Percentiles rank a stretch among this genome's conserved stretches.
These are phyloP conservation scores for Cuculus canorus DNA, from an alignment of 2,797 vertebrate genomes.

Conservation along the genomic window DNA sequence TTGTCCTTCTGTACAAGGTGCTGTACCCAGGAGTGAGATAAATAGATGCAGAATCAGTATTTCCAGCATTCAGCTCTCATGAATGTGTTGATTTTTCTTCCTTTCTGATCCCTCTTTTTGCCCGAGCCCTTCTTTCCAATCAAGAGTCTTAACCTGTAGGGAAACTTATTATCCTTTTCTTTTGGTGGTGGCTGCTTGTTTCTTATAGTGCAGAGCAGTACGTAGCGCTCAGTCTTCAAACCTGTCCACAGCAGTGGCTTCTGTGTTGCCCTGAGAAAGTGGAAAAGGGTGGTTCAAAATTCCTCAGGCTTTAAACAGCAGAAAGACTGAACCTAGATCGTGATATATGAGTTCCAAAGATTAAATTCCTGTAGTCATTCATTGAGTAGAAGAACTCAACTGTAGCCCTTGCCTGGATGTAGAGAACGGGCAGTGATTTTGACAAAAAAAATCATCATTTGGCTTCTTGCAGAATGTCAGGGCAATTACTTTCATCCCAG, in stretches of 20 bases:
- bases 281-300: neutral
- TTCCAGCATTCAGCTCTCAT: neutral
- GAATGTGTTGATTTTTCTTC: neutral
- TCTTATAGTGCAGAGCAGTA: neutral
- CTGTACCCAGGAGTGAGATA: neutral
- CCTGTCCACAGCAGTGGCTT: neutral
- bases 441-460: neutral
- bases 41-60: neutral
- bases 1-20: neutral
- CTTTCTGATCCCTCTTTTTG: neutral
- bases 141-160: neutral
- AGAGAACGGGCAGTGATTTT: neutral
- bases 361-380: neutral
- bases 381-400: neutral
- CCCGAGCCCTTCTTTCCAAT: neutral
- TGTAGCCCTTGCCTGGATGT: neutral
- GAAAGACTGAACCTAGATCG: neutral
- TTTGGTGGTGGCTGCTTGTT: accelerated
- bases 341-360: neutral
- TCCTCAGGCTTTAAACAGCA: neutral
- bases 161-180: neutral
- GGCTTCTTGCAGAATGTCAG: neutral
- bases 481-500: neutral
- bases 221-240: neutral
- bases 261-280: neutral